Conservation (phyloP, 2,888 invertebrate genomes). For the Sphinx pinastri region DNA sequence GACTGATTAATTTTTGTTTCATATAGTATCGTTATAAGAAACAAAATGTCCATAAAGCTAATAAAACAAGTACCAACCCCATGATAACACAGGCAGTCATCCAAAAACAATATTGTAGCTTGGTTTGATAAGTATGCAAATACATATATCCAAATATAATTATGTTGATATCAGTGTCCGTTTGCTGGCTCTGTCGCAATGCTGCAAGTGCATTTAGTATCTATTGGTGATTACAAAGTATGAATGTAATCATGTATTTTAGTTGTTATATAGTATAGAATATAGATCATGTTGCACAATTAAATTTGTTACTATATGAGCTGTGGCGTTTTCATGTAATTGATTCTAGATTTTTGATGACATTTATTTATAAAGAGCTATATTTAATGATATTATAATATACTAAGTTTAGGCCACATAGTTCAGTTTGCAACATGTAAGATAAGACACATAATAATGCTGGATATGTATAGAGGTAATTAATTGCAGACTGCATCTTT, state of each 20-base stretch:
- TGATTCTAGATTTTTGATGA: no score
- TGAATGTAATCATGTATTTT: background rate
- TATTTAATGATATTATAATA: no score
- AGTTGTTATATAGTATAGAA: background rate
- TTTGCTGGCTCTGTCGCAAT: background rate
- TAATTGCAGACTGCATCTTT: no score
- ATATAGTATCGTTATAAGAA: background rate
- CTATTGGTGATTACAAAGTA: slow-evolving; percentile 16
- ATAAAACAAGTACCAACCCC: background rate
- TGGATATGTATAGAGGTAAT: no score
- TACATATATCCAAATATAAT: slow-evolving; percentile 1
- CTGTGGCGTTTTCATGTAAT: no score
- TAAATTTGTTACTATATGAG: background rate
- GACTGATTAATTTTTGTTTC: no score
- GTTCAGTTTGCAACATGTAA: no score
- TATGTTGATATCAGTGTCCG: slow-evolving; percentile 5
- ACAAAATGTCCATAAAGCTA: background rate
- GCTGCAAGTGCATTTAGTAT: slow-evolving; percentile 8
- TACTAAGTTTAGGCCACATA: no score
- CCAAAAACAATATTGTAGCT: slow-evolving; percentile 2
- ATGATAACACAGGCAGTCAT: background rate
- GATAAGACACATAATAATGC: no score
- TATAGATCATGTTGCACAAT: background rate
- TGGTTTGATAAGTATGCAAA: slow-evolving; percentile 9
- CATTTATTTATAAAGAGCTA: no score